phyloP scores from a whole-genome alignment of 2,113 vertebrate species.

The Cynocephalus volans region DNA sequence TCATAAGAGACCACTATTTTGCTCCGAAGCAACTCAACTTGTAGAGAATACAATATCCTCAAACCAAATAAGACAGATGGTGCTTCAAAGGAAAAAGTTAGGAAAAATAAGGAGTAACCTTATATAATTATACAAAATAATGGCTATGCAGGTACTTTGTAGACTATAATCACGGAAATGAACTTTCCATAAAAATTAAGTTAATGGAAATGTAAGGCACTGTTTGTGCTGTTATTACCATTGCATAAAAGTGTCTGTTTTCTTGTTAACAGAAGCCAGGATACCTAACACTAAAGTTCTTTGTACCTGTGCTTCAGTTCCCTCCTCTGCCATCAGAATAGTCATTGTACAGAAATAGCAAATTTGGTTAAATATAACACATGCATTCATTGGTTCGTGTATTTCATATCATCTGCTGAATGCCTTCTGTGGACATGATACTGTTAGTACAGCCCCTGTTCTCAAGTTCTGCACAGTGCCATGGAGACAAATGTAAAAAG shows the following conservation, averaged over 20 bases:
- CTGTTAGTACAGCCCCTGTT: background rate
- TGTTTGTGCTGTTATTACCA: background rate
- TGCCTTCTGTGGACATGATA: background rate
- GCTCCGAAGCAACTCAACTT: constrained; percentile 29
- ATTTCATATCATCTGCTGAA: background rate
- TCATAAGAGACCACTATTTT: constrained; percentile 29
- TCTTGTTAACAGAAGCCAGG: background rate
- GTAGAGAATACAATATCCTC: constrained; percentile 2
- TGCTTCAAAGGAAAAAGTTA: background rate
- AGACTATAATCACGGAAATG: background rate
- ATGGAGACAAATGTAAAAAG: background rate
- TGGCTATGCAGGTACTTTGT: background rate
- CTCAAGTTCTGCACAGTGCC: background rate
- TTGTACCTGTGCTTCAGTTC: background rate
- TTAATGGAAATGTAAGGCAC: background rate
- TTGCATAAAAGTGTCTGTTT: background rate
- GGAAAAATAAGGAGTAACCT: background rate
- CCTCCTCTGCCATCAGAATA: background rate
- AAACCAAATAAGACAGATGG: constrained; percentile 24
- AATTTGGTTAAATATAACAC: background rate
- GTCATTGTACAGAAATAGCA: background rate
- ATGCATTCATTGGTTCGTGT: background rate
- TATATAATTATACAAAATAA: background rate
- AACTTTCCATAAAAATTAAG: constrained; percentile 11
- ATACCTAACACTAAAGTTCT: background rate